phyloP scores from a whole-genome alignment of 1,140 invertebrate species.

The Stratiolaelaps scimitus region DNA sequence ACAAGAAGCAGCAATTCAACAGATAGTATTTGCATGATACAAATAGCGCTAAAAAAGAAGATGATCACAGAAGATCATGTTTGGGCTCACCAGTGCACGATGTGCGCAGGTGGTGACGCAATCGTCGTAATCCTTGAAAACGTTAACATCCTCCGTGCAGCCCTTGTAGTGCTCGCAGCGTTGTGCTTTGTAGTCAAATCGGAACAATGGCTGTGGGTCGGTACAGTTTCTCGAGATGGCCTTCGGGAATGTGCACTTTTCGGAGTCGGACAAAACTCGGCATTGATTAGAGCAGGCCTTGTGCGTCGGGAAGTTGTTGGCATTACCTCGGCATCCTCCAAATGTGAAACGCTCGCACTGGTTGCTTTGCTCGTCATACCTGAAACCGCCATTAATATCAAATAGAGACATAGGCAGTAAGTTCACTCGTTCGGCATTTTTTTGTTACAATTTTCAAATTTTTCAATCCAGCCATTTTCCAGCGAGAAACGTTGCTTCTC shows the following conservation, averaged over 20 bases:
- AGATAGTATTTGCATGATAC: no score
- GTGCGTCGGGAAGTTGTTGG: constrained; percentile 68
- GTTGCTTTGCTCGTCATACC: constrained; percentile 61
- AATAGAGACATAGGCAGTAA: no score
- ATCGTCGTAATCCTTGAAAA: constrained; percentile 4
- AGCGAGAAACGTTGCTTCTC: no score
- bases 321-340: constrained; percentile 61
- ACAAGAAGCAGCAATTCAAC: background rate
- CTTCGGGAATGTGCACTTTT: constrained; percentile 6
- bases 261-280: background rate
- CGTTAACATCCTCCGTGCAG: constrained; percentile 19
- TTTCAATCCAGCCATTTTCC: no score
- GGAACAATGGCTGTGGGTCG: background rate
- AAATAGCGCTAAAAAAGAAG: no score
- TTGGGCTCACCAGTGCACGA: no score
- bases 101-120: background rate
- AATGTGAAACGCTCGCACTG: constrained; percentile 59
- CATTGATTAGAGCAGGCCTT: constrained; percentile 11
- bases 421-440: no score
- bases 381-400: background rate
- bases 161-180: constrained; percentile 7
- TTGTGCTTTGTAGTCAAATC: constrained; percentile 10
- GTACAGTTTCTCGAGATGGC: background rate
- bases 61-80: no score
- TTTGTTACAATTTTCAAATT: no score